Evolutionary conservation across 2,113 vertebrate genomes (phyloP).

Genomic region (Burhinus oedicnemus): DNA sequence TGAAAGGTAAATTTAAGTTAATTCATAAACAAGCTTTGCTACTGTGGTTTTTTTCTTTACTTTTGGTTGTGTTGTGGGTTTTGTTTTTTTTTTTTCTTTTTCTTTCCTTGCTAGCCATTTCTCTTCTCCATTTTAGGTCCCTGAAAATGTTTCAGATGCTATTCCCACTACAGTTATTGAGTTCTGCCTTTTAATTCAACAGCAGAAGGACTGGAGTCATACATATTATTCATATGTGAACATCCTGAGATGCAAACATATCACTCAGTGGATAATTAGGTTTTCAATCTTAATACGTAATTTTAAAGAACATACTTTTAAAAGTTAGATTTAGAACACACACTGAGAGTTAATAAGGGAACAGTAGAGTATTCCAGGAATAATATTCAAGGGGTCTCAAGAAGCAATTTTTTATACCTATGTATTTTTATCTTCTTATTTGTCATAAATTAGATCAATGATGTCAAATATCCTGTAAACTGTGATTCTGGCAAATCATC

Average conservation of each 20-base stretch:
- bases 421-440: background rate
- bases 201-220: background rate
- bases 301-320: background rate
- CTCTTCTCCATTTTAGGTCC: background rate
- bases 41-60: background rate
- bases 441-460: background rate
- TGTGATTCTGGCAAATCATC: background rate
- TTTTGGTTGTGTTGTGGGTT: background rate
- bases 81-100: background rate
- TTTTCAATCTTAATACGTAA: background rate
- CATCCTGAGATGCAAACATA: background rate
- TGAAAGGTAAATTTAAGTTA: background rate
- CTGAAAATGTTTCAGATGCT: background rate
- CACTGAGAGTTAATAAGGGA: background rate
- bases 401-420: background rate
- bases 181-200: background rate
- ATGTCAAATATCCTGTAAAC: background rate
- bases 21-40: background rate
- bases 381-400: background rate
- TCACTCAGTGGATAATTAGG: background rate
- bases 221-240: background rate
- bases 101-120: background rate
- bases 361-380: background rate
- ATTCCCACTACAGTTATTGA: background rate
- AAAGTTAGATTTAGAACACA: background rate